Evolutionary conservation across 2,113 vertebrate genomes (phyloP), one percentile per base, ranked within the genome.

Genomic region (Hipposideros armiger): DNA sequence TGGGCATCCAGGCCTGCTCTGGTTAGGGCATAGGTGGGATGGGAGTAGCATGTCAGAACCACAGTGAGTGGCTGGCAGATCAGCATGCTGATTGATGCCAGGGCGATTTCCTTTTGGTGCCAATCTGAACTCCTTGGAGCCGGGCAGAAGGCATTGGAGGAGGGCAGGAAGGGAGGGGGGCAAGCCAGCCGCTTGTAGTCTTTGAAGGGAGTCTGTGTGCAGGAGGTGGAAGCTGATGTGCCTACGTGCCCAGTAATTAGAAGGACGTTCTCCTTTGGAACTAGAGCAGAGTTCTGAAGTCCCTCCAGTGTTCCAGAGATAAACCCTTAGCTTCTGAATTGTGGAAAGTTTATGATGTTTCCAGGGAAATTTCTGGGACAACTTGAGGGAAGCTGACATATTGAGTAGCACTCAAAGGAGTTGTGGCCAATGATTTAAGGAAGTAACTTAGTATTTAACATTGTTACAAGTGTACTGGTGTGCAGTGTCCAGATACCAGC

Each of bases 301-400:
- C 74, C 42, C 60, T 87, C 58, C 47, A 32, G 26, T 67, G 7
- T 93, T 93, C 26, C 40, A 66, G 74, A 85, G 66, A 52, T 45
- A 42, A 76, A 24, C 10, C 11, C 30, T 93, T 45, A 84, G 77
- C 62, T 86, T 96, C 67, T 82, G 87, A 86, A 70, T 36, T 54
- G 74, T 82, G 50, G 28, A 17, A 52, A n/a, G 15, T 0, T 64
- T 60, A 42, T 90, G 32, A 20, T 60, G 16, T 73, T 69, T 60
- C 67, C 42, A 20, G 69, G 77, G 69, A 19, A 83, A 58, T 50
- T 76, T 22, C 45, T 80, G 22, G 47, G 62, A 24, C 9, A 90
- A 72, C 28, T 45, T 78, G 45, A 70, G 72, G 45, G 47, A 78
- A 36, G 54, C 36, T 47, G 54, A 42, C 4, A 10, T 74, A 72